These are phyloP conservation scores for Sanderia malayensis DNA, from an alignment of 30 jellyfish, hydroid and myxozoan species.

Conservation along the genomic window DNA sequence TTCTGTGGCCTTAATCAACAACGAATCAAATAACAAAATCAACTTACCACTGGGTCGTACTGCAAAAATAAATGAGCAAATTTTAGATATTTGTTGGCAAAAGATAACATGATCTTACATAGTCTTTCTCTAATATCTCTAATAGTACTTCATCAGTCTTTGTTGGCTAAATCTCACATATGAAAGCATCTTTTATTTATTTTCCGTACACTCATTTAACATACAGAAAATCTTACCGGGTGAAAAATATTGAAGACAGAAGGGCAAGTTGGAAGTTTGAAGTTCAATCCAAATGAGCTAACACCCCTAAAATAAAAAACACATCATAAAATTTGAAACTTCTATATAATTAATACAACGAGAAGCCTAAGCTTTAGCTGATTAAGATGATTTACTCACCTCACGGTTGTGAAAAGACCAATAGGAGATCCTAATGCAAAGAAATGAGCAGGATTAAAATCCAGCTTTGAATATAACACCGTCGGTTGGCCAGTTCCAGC, in stretches of 20 bases:
- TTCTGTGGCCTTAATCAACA: neutral
- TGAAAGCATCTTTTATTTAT: too few relatives aligned
- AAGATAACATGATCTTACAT: too few relatives aligned
- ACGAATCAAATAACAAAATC: neutral
- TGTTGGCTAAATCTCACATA: too few relatives aligned
- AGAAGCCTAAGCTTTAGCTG: too few relatives aligned
- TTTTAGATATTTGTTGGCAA: too few relatives aligned
- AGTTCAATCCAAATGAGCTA: conserved; percentile 64
- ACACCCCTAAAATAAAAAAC: conserved; percentile 96
- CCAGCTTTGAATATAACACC: conserved; percentile 73
- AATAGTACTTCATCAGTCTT: too few relatives aligned
- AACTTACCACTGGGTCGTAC: conserved; percentile 96
- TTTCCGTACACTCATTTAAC: too few relatives aligned
- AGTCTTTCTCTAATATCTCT: too few relatives aligned
- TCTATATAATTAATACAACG: too few relatives aligned
- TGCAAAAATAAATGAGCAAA: conserved; percentile 29
- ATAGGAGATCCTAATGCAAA: conserved; percentile 96
- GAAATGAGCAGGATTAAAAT: conserved; percentile 72
- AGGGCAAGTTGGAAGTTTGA: conserved; percentile 75
- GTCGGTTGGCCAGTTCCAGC: conserved; percentile 99
- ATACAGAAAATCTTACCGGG: too few relatives aligned
- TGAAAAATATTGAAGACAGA: conserved; percentile 82
- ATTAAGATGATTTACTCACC: too few relatives aligned
- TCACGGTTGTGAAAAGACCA: conserved; percentile 85
- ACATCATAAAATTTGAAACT: too few relatives aligned